Conservation (phyloP, 2,888 invertebrate species). For the Agrochola lota region DNA sequence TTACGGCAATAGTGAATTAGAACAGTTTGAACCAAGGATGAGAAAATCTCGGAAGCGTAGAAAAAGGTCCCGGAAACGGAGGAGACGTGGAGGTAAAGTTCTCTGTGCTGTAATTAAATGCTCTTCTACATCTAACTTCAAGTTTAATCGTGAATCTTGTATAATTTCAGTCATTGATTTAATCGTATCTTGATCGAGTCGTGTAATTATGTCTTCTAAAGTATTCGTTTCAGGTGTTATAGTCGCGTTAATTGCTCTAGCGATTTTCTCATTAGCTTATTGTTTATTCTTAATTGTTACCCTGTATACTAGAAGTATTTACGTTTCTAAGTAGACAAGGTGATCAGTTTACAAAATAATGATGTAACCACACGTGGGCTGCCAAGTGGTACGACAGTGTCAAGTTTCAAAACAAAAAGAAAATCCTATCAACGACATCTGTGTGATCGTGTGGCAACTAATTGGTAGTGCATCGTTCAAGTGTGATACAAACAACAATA, state of each 20-base stretch:
- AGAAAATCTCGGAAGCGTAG: slow-evolving; percentile 52
- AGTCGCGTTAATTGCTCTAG: background rate
- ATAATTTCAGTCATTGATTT: slow-evolving; percentile 11
- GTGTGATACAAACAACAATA: slow-evolving; percentile 34
- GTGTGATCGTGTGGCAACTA: slow-evolving; percentile 56
- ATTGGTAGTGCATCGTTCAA: slow-evolving; percentile 23
- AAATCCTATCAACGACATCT: slow-evolving; percentile 68
- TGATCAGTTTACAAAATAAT: slow-evolving; percentile 64
- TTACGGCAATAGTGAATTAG: slow-evolving; percentile 58
- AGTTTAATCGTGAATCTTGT: slow-evolving; percentile 20
- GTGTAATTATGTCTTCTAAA: background rate
- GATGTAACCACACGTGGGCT: slow-evolving; percentile 70
- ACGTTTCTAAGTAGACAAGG: slow-evolving; percentile 65
- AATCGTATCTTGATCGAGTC: background rate
- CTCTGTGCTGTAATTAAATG: slow-evolving; percentile 22
- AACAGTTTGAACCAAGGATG: slow-evolving; percentile 43
- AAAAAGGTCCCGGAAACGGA: slow-evolving; percentile 68
- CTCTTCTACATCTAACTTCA: slow-evolving; percentile 4
- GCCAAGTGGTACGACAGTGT: slow-evolving; percentile 59
- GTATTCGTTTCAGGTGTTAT: background rate
- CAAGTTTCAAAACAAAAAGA: slow-evolving; percentile 58
- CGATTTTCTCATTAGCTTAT: slow-evolving; percentile 17
- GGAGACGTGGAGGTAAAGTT: slow-evolving; percentile 68
- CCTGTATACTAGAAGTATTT: slow-evolving; percentile 49
- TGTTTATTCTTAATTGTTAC: slow-evolving; percentile 45